A percentile compares a stretch with the other conserved stretches of the same genome.
Conservation (phyloP, 2,113 vertebrate genomes). For the Nothocercus nigrocapillus region DNA sequence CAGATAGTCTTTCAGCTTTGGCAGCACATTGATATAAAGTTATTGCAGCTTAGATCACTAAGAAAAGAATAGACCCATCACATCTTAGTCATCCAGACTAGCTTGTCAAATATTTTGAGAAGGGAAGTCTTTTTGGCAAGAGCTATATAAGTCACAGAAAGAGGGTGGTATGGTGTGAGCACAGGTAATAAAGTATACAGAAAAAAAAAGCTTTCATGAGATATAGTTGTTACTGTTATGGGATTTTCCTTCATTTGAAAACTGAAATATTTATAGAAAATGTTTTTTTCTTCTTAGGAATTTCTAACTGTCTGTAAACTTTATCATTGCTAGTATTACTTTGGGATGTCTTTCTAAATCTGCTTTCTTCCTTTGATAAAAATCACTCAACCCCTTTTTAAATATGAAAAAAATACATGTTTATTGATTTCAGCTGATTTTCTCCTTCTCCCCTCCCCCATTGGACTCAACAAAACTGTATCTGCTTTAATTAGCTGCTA, state of each 20-base stretch:
- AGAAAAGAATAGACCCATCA: background rate
- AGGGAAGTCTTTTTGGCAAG: background rate
- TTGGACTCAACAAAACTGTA: background rate
- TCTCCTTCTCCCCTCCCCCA: background rate
- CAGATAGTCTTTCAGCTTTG: background rate
- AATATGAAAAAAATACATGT: background rate
- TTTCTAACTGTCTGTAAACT: background rate
- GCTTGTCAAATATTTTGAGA: background rate
- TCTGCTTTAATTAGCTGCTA: conserved; percentile 36
- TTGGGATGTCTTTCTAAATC: background rate
- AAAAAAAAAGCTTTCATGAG: background rate
- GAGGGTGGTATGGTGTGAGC: background rate
- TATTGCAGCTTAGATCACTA: background rate
- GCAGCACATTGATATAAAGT: background rate
- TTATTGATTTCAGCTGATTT: background rate
- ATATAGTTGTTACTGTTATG: background rate
- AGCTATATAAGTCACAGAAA: background rate
- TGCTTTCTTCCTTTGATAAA: background rate
- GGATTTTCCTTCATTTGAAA: background rate
- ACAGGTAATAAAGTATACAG: fast-evolving
- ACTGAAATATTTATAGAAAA: background rate
- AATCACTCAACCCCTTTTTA: background rate
- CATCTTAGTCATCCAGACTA: background rate
- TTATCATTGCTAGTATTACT: background rate
- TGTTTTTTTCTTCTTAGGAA: background rate